Base-by-base conservation (phyloP, 2,113 vertebrate species). In the Tachysurus fulvidraco region DNA sequence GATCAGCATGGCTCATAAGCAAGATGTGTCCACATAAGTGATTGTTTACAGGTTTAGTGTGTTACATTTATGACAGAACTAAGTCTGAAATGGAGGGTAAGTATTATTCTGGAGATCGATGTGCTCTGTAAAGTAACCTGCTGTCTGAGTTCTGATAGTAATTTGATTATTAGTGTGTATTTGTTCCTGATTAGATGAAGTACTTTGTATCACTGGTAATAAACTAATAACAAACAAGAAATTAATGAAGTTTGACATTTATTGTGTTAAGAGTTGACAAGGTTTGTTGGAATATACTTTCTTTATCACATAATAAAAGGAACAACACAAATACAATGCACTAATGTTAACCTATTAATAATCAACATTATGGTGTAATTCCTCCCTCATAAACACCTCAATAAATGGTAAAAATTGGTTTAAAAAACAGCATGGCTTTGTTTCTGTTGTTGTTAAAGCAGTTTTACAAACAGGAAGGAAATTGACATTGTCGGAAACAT, bases 71-170 rank as follows among this genome's bases (percentile, higher is more conserved):
- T 62, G 5, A 25, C 5, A 36, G 16, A 85, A 44, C 16, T 30
- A 0, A n/a, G 64, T 30, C 5, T 78, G 17, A 77, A 41, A 87
- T 87, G 86, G 62, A 84, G 12, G 86, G 86, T 87, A 79, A 74
- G 11, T 54, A 0, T n/a, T 76, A 30, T 78, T 30, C 25, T 30
- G 25, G 25, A 54, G 25, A 17, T 9, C 50, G 4, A 25, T 19
- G 0, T 6, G 21, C 0, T 50, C 2, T 67, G 5, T 67, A 36
- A 36, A 36, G n/a, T 14, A 30, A 60, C 59, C 36, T 36, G 46
- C 46, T 50, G 46, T 50, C 8, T 41, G 69, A 73, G 11, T 73
- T 73, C 36, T 44, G 36, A 44, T 23, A 10, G 36, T 69, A 30
- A 36, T 36, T 69, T 5, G 30, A 9, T 69, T 41, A 17, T 41